A percentile compares a stretch with the other conserved stretches of the same genome.
These are phyloP conservation scores for Uria aalge DNA, from an alignment of 2,113 vertebrate species.

Conservation along the genomic window DNA sequence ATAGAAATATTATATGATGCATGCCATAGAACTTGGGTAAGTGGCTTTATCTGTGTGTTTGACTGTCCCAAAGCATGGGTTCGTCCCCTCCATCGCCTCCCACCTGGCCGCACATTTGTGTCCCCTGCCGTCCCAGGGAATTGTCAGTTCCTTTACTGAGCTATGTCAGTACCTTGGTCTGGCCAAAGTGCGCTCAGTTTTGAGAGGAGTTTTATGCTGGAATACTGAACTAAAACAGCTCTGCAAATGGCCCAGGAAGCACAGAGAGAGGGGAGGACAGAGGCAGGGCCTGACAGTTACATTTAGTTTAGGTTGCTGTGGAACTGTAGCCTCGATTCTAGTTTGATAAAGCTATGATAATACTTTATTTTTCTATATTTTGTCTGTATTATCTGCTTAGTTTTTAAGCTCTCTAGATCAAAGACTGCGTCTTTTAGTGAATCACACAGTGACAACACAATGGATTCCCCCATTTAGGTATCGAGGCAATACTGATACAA, in stretches of 20 bases:
- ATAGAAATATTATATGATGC: neutral
- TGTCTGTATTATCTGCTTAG: neutral
- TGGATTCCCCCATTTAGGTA: neutral
- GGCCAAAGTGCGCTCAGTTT: neutral
- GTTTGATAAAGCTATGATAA: neutral
- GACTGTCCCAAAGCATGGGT: neutral
- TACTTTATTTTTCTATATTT: neutral
- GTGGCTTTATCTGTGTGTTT: neutral
- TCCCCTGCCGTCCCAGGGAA: neutral
- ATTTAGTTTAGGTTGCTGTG: neutral
- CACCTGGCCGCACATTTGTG: neutral
- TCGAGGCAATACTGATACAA: neutral
- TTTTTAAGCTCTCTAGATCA: neutral
- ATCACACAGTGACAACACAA: neutral
- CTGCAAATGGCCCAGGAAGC: neutral
- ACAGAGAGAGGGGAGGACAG: neutral
- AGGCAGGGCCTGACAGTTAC: neutral
- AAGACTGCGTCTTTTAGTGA: neutral
- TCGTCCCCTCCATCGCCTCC: neutral
- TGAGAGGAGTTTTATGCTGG: neutral
- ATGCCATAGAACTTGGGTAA: neutral
- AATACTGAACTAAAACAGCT: neutral
- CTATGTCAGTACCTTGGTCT: neutral
- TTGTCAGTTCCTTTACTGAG: neutral
- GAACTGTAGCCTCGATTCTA: neutral